Base-by-base conservation (phyloP, 2,888 invertebrate species). In the Phlogophora meticulosa region DNA sequence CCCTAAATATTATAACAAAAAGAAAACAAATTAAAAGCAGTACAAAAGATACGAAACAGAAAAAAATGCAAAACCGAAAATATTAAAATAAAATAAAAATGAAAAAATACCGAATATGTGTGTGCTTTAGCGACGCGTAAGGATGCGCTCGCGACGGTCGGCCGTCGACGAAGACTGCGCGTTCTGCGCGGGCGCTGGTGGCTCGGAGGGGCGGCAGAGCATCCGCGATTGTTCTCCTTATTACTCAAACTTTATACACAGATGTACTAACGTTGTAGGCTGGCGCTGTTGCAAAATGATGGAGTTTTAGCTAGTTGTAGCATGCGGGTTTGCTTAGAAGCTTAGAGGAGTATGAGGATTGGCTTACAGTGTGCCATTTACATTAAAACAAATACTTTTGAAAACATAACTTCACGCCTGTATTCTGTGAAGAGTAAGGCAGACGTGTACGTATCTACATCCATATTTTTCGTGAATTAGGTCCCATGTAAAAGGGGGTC, bases 101-200 rank as follows among this genome's bases (percentile, higher is more conserved):
- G 75, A 58, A 80, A 78, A 78, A 81, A 82, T 82, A 82, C 82
- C 82, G 84, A 80, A 67, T 66, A 82, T 82, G 82, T 83, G 79
- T 80, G 81, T 78, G 77, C 62, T 76, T 78, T 68, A 74, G 74
- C 78, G 74, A 81, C 83, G 81, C 83, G 79, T 82, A 81, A 87
- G 85, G 90, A 90, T 90, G 90, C 89, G 90, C 90, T 81, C 81
- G 83, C 86, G 85, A 82, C 85, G 88, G 83, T 74, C 85, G 83
- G 85, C 78, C 82, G 86, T 82, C 85, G 83, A 72, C 76, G 88
- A 79, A 83, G 88, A 90, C 90, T 90, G 90, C 80, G 84, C 80
- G 74, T 58, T 68, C 68, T 68, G 76, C 74, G 83, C 82, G 61
- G 63, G 84, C 85, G 85, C 83, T 52, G 76, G 67, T 74, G 40